Base-by-base conservation (phyloP, 2,888 invertebrate species). In the Pristionchus mayeri region DNA sequence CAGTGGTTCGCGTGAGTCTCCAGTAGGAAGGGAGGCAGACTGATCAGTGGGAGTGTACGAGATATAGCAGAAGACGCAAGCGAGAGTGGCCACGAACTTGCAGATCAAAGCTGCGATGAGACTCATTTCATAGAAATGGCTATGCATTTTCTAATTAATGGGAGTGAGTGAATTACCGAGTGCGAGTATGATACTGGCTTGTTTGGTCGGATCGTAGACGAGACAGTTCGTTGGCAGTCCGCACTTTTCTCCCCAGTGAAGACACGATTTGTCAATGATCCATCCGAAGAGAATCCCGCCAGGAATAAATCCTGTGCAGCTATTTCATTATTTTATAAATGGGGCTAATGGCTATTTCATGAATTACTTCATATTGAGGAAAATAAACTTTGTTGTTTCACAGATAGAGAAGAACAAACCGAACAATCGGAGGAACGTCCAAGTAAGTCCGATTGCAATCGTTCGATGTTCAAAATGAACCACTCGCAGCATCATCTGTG, bases 391-490 rank as follows among this genome's bases (percentile, higher is more conserved):
- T 44, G 44, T 44, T 44, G 6, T 44, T 44, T 9, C 7, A 44
- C 13, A 6, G 44, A 44, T 44, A 85, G 54, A 18, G 37, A 27
- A 40, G 48, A n/a, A 84, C 84, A 80, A 76, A 91, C 91, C 91
- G 27, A 92, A 86, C 9, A 92, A 84, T 11, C 92, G 87, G 24
- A 92, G 87, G 84, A 92, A 91, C 0, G 91, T 92, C 92, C 93
- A 92, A 82, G 90, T 90, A 76, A 92, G 87, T 16, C 92, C 92
- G 63, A 92, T 88, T 24, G 91, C 92, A n/a, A 92, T 86, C 6
- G 92, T 92, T 76, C 92, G 87, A 63, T 91, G 91, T 84, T 92
- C 90, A 86, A 92, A 92, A 21, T 92, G 92, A 52, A 92, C 92
- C 9, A 92, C 92, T 11, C 92, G 89, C 21, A 92, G 88, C 78